These are phyloP conservation scores for Vanessa tameamea DNA, from an alignment of 1,140 invertebrate genomes.

Conservation along the genomic window DNA sequence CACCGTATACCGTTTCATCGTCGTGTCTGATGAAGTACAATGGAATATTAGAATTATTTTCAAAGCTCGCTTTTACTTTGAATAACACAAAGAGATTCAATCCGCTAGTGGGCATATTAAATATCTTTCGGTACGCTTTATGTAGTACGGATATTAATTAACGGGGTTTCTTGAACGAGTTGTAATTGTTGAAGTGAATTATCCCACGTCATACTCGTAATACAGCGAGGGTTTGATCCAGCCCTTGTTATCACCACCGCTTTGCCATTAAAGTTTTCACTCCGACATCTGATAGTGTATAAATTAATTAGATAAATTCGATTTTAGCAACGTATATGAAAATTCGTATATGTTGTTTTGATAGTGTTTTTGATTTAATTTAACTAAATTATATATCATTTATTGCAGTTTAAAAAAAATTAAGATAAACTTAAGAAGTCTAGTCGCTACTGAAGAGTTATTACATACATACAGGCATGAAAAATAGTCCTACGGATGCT, in stretches of 20 bases:
- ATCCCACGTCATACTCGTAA: constrained; percentile 1
- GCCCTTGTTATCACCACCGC: constrained; percentile 28
- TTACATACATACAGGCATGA: too few relatives aligned
- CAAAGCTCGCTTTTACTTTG: constrained; percentile 39
- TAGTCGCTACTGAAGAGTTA: too few relatives aligned
- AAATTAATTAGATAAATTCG: constrained; percentile 12
- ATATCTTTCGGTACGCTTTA: constrained; percentile 39
- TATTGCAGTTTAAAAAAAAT: too few relatives aligned
- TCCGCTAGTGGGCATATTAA: constrained; percentile 44
- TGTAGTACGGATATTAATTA: constrained; percentile 41
- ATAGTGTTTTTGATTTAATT: too few relatives aligned
- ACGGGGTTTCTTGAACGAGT: constrained; percentile 26
- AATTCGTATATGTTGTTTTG: neutral
- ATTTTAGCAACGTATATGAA: neutral
- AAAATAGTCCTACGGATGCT: too few relatives aligned
- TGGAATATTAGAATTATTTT: constrained; percentile 33
- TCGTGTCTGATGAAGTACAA: constrained; percentile 33
- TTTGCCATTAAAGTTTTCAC: constrained; percentile 19
- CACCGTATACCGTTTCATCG: neutral
- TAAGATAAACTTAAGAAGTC: too few relatives aligned
- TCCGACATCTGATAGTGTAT: constrained; percentile 17
- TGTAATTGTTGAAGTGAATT: constrained; percentile 22
- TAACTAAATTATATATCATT: too few relatives aligned
- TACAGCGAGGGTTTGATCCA: constrained; percentile 25
- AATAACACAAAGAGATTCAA: constrained; percentile 41